phyloP scores from a whole-genome alignment of 2,797 vertebrate genomes.

The Cheirogaleus major region DNA sequence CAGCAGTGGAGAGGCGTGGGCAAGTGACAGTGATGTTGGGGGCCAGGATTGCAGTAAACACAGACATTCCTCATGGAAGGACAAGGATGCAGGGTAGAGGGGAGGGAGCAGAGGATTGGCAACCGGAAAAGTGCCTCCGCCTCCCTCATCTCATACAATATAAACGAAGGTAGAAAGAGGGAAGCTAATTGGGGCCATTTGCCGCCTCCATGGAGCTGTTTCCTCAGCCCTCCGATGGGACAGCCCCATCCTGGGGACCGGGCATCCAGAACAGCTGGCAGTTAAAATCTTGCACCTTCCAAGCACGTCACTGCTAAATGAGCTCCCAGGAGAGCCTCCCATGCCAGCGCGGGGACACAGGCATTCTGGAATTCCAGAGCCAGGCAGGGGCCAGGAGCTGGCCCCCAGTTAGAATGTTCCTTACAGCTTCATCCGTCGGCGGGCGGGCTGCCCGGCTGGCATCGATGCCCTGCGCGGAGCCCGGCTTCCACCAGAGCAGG shows the following conservation, averaged over 20 bases:
- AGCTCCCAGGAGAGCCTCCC: slow-evolving; percentile 23
- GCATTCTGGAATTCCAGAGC: not conserved
- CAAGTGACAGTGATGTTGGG: not conserved
- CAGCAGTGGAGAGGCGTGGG: not conserved
- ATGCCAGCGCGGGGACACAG: not conserved
- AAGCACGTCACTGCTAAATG: slow-evolving; percentile 54
- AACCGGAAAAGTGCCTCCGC: not conserved
- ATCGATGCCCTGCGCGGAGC: rapidly evolving
- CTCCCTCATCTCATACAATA: not conserved
- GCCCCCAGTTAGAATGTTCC: not conserved
- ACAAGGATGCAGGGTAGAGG: not conserved
- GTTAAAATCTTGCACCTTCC: not conserved
- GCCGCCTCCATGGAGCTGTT: slow-evolving; percentile 42
- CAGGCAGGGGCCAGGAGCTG: not conserved
- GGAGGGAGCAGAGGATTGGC: not conserved
- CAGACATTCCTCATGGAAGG: not conserved
- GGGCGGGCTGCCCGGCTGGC: not conserved
- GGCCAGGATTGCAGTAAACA: not conserved
- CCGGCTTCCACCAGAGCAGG: rapidly evolving
- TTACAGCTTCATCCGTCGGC: not conserved
- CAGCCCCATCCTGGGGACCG: not conserved
- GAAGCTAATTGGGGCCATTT: slow-evolving; percentile 38
- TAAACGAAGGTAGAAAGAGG: slow-evolving; percentile 1
- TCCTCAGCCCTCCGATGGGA: slow-evolving; percentile 24
- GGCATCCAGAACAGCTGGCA: not conserved